phyloP scores from a whole-genome alignment of 2,888 invertebrate genomes.

The Clusia tigrina region DNA sequence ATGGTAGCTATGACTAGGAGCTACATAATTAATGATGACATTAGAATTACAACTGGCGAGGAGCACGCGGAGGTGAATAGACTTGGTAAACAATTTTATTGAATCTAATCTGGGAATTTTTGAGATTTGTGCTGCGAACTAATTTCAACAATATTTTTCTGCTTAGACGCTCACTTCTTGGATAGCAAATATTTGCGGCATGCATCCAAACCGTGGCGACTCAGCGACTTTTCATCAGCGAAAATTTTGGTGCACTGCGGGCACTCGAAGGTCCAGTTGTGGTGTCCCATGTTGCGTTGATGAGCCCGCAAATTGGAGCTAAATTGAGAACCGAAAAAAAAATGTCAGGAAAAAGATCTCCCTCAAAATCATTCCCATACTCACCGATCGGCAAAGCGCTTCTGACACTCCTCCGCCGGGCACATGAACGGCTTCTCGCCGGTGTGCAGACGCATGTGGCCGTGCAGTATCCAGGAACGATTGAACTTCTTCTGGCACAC shows the following conservation, averaged over 20 bases:
- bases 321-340: not conserved
- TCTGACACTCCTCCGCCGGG: constrained; percentile 69
- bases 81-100: too few species aligned
- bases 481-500: constrained; percentile 73
- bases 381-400: constrained; percentile 74
- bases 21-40: too few species aligned
- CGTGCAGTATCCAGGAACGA: constrained; percentile 75
- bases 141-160: too few species aligned
- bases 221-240: constrained; percentile 73
- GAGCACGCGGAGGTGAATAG: too few species aligned
- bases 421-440: constrained; percentile 76
- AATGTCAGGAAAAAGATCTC: constrained; percentile 10
- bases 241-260: constrained; percentile 74
- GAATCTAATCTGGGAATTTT: too few species aligned
- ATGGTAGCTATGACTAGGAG: too few species aligned
- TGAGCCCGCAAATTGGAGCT: constrained; percentile 78
- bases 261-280: constrained; percentile 75
- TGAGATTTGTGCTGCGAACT: too few species aligned
- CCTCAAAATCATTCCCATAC: constrained; percentile 31
- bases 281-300: constrained; percentile 76
- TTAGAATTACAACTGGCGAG: too few species aligned
- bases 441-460: constrained; percentile 74
- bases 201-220: constrained; percentile 72
- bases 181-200: constrained; percentile 70
- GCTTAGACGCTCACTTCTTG: too few species aligned